Evolutionary conservation across 1,140 invertebrate species (phyloP), one percentile per base, ranked within the genome.

Genomic region (Zaprionus nigranus): DNA sequence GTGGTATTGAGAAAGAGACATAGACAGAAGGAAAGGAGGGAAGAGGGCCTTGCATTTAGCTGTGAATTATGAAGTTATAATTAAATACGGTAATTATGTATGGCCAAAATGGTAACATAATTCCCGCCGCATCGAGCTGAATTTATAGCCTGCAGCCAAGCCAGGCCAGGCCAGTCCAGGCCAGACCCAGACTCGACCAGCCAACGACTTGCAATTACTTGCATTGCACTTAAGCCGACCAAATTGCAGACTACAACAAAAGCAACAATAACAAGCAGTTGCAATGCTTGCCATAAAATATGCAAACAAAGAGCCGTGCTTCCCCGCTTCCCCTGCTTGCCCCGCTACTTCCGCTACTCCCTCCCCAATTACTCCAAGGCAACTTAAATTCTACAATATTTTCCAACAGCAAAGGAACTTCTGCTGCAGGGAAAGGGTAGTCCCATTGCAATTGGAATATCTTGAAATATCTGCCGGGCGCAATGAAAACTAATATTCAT

Each of bases 401-500:
- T 46, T 17, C n/a, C n/a, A n/a, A n/a, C n/a, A 46, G 40, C 40
- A 46, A 46, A 11, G 17, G 40, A 46, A 46, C 40, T n/a, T 46
- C 40, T 17, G n/a, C 40, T 46, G n/a, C 40, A 7, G 40, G 46
- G 20, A 12, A 51, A 13, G 46, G 4, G 46, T 12, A 24, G 20
- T n/a, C 20, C 20, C 46, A 51, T 22, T 68, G 13, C 62, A 71
- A 46, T 46, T 46, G n/a, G 40, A 46, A 46, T 46, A 46, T 62
- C 43, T 12, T 28, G 6, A 30, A 46, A 61, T 34, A 63, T 53
- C 20, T 49, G 20, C 13, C 24, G n/a, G 51, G 54, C 34, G 46
- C 62, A 67, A 61, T 76, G 67, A 79, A 77, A 87, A 88, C 77
- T 80, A 87, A 88, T 90, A 90, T 81, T 84, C 78, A 88, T 85